Evolutionary conservation across 2,113 vertebrate species (phyloP).

Genomic region (Podocnemis expansa): DNA sequence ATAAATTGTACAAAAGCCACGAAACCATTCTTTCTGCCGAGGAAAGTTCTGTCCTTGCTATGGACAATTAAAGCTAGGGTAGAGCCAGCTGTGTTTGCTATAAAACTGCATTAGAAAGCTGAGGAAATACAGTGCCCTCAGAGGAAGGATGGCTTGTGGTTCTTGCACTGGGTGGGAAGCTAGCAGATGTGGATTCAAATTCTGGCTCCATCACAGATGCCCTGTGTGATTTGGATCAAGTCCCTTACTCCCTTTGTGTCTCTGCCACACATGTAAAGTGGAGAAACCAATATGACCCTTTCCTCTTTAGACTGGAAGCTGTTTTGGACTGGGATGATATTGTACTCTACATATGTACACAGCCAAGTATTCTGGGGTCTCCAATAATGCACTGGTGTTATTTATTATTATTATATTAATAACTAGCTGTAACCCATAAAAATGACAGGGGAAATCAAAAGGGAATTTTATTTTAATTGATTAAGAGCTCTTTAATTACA

Average conservation of each 20-base stretch:
- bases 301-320: not conserved
- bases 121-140: not conserved
- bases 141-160: not conserved
- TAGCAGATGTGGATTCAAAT: not conserved
- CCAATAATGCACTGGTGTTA: no score
- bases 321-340: not conserved
- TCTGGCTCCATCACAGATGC: not conserved
- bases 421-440: no score
- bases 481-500: no score
- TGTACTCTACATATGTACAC: not conserved
- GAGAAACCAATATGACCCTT: not conserved
- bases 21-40: not conserved
- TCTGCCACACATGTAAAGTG: not conserved
- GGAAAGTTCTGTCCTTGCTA: not conserved
- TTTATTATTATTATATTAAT: not conserved
- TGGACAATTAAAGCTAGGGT: not conserved
- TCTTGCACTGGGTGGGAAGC: not conserved
- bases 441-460: no score
- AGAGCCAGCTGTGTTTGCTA: not conserved
- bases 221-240: not conserved
- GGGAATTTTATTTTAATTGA: no score
- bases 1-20: not conserved
- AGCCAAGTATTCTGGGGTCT: not conserved
- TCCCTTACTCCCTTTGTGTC: not conserved
- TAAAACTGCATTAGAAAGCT: not conserved